Evolutionary conservation across 2,888 invertebrate genomes (phyloP).

Genomic region (Parascotia fuliginaria): DNA sequence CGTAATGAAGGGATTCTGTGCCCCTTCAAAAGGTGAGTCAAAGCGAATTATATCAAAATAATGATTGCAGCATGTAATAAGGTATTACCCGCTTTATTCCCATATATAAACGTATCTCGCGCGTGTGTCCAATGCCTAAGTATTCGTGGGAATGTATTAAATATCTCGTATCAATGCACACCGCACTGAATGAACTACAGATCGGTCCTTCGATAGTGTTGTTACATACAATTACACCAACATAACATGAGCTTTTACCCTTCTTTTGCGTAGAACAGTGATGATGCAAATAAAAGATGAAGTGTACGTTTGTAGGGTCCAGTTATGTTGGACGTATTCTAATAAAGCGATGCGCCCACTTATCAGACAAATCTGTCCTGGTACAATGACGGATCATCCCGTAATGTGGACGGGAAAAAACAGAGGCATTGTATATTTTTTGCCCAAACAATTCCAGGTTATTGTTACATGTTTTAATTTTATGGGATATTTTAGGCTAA

Average conservation of each 20-base stretch:
- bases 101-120: slow-evolving; percentile 55
- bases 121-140: slow-evolving; percentile 65
- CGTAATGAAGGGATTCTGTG: slow-evolving; percentile 15
- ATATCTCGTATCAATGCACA: slow-evolving; percentile 74
- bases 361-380: slow-evolving; percentile 80
- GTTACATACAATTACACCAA: slow-evolving; percentile 54
- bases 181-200: slow-evolving; percentile 69
- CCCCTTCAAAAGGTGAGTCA: slow-evolving; percentile 27
- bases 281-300: background rate
- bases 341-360: slow-evolving; percentile 77
- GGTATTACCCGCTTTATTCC: slow-evolving; percentile 46
- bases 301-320: slow-evolving; percentile 44
- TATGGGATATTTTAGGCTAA: slow-evolving; percentile 84
- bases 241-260: slow-evolving; percentile 50
- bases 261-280: slow-evolving; percentile 24
- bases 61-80: slow-evolving; percentile 16
- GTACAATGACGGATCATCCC: slow-evolving; percentile 83
- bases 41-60: slow-evolving; percentile 31
- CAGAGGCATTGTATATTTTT: slow-evolving; percentile 65
- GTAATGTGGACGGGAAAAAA: slow-evolving; percentile 80
- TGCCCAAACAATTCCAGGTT: slow-evolving; percentile 67
- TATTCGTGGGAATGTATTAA: slow-evolving; percentile 83
- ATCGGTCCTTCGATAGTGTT: slow-evolving; percentile 71
- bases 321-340: slow-evolving; percentile 63
- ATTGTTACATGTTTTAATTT: slow-evolving; percentile 81